Evolutionary conservation across 2,888 invertebrate genomes (phyloP).

Genomic region (Disparrhopalites patrizii): DNA sequence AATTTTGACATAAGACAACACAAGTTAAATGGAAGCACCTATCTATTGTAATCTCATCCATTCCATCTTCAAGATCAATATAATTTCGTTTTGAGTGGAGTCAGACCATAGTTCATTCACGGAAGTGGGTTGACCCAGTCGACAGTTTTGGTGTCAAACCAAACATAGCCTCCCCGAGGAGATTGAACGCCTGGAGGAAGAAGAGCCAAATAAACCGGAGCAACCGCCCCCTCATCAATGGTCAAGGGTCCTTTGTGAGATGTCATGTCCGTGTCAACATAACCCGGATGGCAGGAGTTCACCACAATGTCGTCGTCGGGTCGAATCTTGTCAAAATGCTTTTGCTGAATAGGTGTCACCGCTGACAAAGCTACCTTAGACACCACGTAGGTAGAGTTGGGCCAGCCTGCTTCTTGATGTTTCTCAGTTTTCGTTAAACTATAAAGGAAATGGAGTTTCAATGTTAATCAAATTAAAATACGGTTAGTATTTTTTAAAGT

Average conservation of each 20-base stretch:
- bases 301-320: conserved; percentile 61
- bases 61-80: too few relatives aligned
- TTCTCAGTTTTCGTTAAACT: conserved; percentile 56
- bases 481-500: too few relatives aligned
- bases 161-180: conserved; percentile 63
- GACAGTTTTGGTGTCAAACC: conserved; percentile 59
- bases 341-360: conserved; percentile 64
- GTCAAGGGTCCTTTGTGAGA: conserved; percentile 62
- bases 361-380: conserved; percentile 72
- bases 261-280: conserved; percentile 73
- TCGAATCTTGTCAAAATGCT: conserved; percentile 54
- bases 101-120: too few relatives aligned
- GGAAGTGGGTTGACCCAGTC: conserved; percentile 59
- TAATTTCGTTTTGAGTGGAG: too few relatives aligned
- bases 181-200: conserved; percentile 54
- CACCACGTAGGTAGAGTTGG: conserved; percentile 62
- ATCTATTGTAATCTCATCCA: too few relatives aligned
- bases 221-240: conserved; percentile 59
- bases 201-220: conserved; percentile 61
- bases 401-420: conserved; percentile 57
- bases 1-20: too few relatives aligned
- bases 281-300: conserved; percentile 72
- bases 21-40: too few relatives aligned
- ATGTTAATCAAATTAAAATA: too few relatives aligned
- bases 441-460: too few relatives aligned